These are phyloP conservation scores for Rhinolophus ferrumequinum DNA, from an alignment of 2,113 vertebrate species.

Conservation along the genomic window DNA sequence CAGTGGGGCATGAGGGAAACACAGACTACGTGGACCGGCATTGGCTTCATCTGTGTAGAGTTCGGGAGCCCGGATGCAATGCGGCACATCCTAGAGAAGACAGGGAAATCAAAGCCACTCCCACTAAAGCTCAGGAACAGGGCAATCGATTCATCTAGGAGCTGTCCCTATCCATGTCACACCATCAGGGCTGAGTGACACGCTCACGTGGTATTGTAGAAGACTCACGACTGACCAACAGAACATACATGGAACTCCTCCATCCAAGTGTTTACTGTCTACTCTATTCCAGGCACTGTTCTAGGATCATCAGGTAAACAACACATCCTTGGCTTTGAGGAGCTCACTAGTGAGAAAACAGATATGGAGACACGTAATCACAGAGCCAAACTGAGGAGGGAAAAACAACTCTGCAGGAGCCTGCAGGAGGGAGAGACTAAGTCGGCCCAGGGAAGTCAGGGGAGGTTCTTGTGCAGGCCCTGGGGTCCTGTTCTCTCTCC, in stretches of 20 bases:
- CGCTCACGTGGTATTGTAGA: neutral
- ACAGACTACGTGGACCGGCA: fast-evolving
- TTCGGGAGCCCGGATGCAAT: neutral
- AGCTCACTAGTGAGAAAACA: neutral
- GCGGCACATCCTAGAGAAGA: neutral
- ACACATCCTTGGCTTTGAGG: neutral
- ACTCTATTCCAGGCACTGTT: neutral
- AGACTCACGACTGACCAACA: neutral
- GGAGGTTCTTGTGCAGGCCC: fast-evolving
- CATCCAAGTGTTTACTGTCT: neutral
- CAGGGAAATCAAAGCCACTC: neutral
- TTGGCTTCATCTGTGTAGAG: neutral
- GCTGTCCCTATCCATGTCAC: neutral
- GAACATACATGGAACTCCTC: fast-evolving
- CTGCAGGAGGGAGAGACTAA: too few relatives aligned
- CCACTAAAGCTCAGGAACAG: neutral
- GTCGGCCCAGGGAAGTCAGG: fast-evolving
- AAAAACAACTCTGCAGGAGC: neutral
- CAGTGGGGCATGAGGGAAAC: neutral
- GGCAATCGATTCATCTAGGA: neutral
- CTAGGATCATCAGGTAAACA: too few relatives aligned
- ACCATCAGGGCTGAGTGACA: neutral
- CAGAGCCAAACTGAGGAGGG: neutral
- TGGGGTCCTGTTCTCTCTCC: neutral
- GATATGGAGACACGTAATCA: neutral